Base-by-base conservation (phyloP, 30 jellyfish, hydroid and myxozoan genomes). In the Catostylus mosaicus region DNA sequence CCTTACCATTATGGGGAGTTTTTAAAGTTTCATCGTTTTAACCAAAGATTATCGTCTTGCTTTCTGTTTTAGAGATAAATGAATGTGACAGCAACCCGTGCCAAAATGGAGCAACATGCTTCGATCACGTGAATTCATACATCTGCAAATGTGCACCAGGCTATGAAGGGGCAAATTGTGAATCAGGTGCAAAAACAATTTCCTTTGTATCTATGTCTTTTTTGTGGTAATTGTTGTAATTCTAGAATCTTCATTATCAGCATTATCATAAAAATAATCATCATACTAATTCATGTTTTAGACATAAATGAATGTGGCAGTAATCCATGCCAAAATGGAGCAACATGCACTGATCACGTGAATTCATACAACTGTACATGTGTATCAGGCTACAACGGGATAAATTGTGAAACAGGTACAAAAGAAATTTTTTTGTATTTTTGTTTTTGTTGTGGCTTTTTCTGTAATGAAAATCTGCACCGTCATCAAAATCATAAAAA, bases 361-460 rank as follows among this genome's bases (percentile, higher is more conserved):
- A 18, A 19, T 29, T 19, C 46, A 9, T 18, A 29, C 8, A 32
- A 0, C 30, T 66, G 56, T 36, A 66, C 0, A 0, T 61, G 59
- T 19, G 14, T 30, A 1, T 8, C 56, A 26, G 78, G 78, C 33
- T 66, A 33, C 31, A 33, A 23, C 29, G 59, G 78, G 11, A 18
- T 12, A 9, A 20, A 66, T 12, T 66, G 78, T n/a, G 59, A 66
- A 20, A 11, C 56, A 30, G 78, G 78, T 36, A 27, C n/a, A n/a
- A n/a, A n/a, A n/a, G n/a, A n/a, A n/a, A n/a, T n/a, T n/a, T n/a
- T n/a, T n/a, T n/a, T n/a, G n/a, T n/a, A n/a, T n/a, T n/a, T n/a
- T n/a, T n/a, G n/a, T n/a, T n/a, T n/a, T n/a, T n/a, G n/a, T n/a
- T n/a, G n/a, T n/a, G n/a, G n/a, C n/a, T n/a, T n/a, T n/a, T n/a